Evolutionary conservation across 1,140 invertebrate species (phyloP), one percentile per base, ranked within the genome.

Genomic region (Onthophagus taurus): DNA sequence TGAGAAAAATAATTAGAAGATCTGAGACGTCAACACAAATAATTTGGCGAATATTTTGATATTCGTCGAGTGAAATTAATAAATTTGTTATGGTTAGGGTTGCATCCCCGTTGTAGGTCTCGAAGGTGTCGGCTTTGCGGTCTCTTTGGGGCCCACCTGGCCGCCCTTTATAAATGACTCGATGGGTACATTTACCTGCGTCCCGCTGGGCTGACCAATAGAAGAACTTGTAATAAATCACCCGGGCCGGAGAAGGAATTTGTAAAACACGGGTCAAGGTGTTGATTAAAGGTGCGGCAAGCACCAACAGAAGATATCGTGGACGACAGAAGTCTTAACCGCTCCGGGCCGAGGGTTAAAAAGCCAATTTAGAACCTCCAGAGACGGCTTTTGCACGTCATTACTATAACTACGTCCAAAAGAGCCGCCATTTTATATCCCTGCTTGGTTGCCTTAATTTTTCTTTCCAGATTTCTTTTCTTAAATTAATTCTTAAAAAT

Each of bases 231-330:
- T 51, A 51, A 51, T 51, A 51, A 51, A 51, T 51, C 49, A 51
- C 46, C 45, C 42, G 30, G 45, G 47, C 41, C 45, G 33, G 45
- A 44, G 42, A 48, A 48, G 46, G 49, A 51, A 51, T 51, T 51
- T 51, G 49, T 51, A 51, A 51, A 51, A 51, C 49, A 51, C 45
- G 45, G 49, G 39, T 47, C 49, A 48, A 51, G 49, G 49, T 51
- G 49, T 51, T 51, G 49, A 51, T 51, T 51, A 51, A 51, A 51
- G 49, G 42, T 48, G 45, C 49, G 49, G 49, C 46, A 23, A 21
- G 42, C 31, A 24, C 30, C 45, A 47, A 26, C 46, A 36, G 9
- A 49, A 42, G 46, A 43, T 31, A 24, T 48, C 24, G 20, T 29
- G 36, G 42, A 36, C 31, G 47, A 44, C 42, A 41, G 29, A 17